Evolutionary conservation across 2,797 vertebrate genomes (phyloP), one percentile per base, ranked within the genome.

Genomic region (Mormyrops attenuatus): DNA sequence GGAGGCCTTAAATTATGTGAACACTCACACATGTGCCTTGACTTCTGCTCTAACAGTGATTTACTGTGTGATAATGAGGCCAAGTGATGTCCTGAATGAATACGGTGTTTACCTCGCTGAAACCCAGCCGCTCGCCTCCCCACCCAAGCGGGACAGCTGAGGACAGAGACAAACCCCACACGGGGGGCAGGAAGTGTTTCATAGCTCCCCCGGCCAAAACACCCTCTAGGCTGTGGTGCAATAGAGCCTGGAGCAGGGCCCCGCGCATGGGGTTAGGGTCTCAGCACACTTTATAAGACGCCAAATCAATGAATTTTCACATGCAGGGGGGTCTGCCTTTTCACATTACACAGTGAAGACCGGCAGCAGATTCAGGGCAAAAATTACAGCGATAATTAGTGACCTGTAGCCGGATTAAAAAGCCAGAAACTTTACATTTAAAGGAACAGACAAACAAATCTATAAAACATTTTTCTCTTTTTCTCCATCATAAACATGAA

Each of bases 381-480:
- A 26, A 38, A 34, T n/a, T 11, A 49, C 26, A 52, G 84, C 2
- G n/a, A 9, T 66, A n/a, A 47, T 55, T 66, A 66, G 57, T 15
- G 38, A 88, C 15, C 15, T 2, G 50, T n/a, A 66, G 87, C 34
- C 9, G 22, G 87, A 44, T 60, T 50, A 49, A 63, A 85, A 38
- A 89, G 38, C 15, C 77, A 55, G 53, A 57, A 89, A 49, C 44
- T 22, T 80, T 34, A 57, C 47, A 41, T 57, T 44, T 96, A 96
- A 93, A 93, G 94, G 94, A 94, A 91, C 80, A 92, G 96, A 95
- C 95, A 94, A 93, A 92, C 93, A 94, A 94, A 94, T 96, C 96
- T 95, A 93, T 89, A 87, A 93, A 93, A 95, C 3, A 0, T 95
- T 96, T 95, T 95, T 94, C 95, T 96, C 95, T 95, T 95, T 93